phyloP scores from a whole-genome alignment of 2,888 invertebrate genomes.

The Drosophila austrosaltans region DNA sequence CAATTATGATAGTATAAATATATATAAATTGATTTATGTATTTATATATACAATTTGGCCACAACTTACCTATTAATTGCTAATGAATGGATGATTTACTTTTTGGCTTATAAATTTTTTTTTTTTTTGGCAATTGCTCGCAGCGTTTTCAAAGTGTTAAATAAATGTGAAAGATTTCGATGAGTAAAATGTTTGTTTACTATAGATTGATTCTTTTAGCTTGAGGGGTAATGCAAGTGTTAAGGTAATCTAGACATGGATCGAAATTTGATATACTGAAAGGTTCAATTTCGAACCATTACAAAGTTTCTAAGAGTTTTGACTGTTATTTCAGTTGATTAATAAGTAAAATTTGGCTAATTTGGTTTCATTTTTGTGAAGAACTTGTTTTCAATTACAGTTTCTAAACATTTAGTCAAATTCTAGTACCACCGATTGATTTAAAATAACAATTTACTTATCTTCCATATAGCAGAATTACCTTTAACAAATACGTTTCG shows the following conservation, averaged over 20 bases:
- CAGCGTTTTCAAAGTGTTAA: slow-evolving; percentile 55
- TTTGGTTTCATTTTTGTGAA: no score
- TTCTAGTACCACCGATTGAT: no score
- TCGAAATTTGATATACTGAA: no score
- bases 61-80: slow-evolving; percentile 57
- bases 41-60: slow-evolving; percentile 15
- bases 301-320: no score
- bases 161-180: slow-evolving; percentile 24
- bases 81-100: slow-evolving; percentile 29
- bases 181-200: not conserved
- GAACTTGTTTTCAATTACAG: no score
- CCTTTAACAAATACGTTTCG: not conserved
- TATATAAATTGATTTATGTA: slow-evolving; percentile 23
- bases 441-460: no score
- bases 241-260: not conserved
- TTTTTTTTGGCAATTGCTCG: slow-evolving; percentile 40
- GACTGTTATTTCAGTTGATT: no score
- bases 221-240: not conserved
- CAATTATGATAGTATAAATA: slow-evolving; percentile 26
- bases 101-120: slow-evolving; percentile 3
- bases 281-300: no score
- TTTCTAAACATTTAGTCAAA: no score
- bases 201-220: not conserved
- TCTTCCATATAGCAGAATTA: not conserved
- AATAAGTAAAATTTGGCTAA: no score